Base-by-base conservation (phyloP, 1,140 invertebrate genomes). In the Drepana arcuata region DNA sequence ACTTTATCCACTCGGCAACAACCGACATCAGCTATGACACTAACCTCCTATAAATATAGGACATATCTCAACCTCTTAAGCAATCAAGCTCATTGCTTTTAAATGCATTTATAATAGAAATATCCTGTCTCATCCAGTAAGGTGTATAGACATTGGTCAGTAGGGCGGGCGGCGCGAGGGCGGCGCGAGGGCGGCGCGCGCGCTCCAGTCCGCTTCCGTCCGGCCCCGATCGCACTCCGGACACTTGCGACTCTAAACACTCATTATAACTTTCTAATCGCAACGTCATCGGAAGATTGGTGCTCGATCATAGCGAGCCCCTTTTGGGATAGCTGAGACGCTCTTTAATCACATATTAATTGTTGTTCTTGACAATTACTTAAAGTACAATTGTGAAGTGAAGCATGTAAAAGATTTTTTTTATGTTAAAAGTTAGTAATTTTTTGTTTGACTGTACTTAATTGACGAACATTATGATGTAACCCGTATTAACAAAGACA, bases 191-290 rank as follows among this genome's bases (percentile, higher is more conserved):
- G 67, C 63, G 69, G 71, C 69, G 67, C 63, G 63, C 48, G 63
- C 69, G 64, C 64, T 34, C 64, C 63, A 69, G 66, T 71, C 56
- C 39, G 42, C 59, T 66, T 60, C 65, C 61, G 46, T 52, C 55
- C 60, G 51, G 41, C 40, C 41, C 41, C 41, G 14, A 30, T 26
- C 38, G 30, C 42, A 46, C 49, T 24, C 16, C 29, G 36, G 9
- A 25, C 11, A n/a, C n/a, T n/a, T n/a, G n/a, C 27, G 16, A 16
- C n/a, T 27, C 13, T 23, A 15, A 31, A 18, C 18, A 2, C 13
- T 14, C 12, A 9, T 32, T 26, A 11, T 14, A 31, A 24, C 16
- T 24, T 32, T 36, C 15, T n/a, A n/a, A n/a, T n/a, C n/a, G n/a
- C n/a, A n/a, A n/a, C n/a, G n/a, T n/a, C n/a, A n/a, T n/a, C n/a